phyloP scores from a whole-genome alignment of 2,797 vertebrate species.

The Acrossocheilus fasciatus region DNA sequence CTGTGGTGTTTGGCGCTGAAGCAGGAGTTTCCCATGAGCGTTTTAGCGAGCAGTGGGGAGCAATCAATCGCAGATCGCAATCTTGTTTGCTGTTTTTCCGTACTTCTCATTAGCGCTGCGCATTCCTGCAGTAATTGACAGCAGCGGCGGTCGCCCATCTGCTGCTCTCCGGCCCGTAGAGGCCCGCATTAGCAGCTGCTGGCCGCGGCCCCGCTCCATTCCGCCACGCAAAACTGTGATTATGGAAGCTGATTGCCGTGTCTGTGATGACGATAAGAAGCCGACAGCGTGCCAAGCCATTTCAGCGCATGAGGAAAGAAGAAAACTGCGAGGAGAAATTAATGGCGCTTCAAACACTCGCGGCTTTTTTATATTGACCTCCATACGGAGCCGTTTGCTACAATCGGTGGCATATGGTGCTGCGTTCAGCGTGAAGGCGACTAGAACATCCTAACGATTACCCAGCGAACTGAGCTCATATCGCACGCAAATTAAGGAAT shows the following conservation, averaged over 20 bases:
- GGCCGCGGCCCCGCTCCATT: constrained; percentile 79
- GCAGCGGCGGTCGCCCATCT: constrained; percentile 77
- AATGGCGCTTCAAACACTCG: constrained; percentile 80
- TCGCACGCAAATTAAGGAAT: constrained; percentile 53
- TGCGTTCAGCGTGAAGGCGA: constrained; percentile 56
- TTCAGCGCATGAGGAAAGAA: constrained; percentile 62
- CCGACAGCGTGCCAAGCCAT: constrained; percentile 75
- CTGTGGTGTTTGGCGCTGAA: constrained; percentile 21
- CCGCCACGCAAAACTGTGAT: constrained; percentile 82
- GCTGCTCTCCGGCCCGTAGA: constrained; percentile 70
- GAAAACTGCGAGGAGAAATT: constrained; percentile 75
- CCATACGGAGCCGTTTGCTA: constrained; percentile 73
- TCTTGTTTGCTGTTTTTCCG: constrained; percentile 52
- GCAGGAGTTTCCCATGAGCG: constrained; percentile 35
- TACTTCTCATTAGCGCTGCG: constrained; percentile 49
- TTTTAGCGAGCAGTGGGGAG: constrained; percentile 41
- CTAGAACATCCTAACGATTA: constrained; percentile 72
- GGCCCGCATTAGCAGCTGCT: constrained; percentile 80
- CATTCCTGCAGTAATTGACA: constrained; percentile 50
- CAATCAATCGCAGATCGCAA: constrained; percentile 46
- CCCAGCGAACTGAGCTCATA: constrained; percentile 52
- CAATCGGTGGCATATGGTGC: constrained; percentile 78
- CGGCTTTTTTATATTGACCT: constrained; percentile 77
- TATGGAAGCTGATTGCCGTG: constrained; percentile 83
- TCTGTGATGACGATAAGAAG: constrained; percentile 79